phyloP scores from a whole-genome alignment of 2,113 vertebrate genomes.

The Melanostigma gelatinosum region DNA sequence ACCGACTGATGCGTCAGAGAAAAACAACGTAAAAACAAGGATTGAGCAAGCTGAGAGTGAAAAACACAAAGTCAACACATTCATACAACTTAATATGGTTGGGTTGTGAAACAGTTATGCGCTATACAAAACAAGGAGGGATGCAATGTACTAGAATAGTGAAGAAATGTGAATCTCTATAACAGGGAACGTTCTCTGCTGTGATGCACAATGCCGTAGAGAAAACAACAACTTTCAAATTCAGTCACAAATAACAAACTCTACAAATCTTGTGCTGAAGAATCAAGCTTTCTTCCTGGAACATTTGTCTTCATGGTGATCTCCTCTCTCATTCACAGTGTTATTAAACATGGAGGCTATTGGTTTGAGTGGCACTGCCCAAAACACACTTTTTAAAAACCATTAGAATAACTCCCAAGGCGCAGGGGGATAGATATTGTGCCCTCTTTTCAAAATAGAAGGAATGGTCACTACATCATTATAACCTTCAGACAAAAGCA shows the following conservation, averaged over 20 bases:
- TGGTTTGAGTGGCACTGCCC: constrained; percentile 12
- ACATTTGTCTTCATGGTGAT: constrained; percentile 51
- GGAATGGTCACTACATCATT: background rate
- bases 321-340: constrained; percentile 15
- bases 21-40: constrained; percentile 5
- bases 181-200: background rate
- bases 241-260: constrained; percentile 21
- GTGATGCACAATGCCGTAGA: background rate
- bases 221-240: background rate
- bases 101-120: background rate
- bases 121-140: background rate
- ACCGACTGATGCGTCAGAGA: constrained; percentile 21
- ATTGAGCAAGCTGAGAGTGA: constrained; percentile 4
- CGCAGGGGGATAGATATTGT: constrained; percentile 3
- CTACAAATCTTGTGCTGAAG: background rate
- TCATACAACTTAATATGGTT: background rate
- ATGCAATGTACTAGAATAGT: background rate
- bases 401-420: constrained; percentile 17
- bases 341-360: constrained; percentile 28
- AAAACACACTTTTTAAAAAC: constrained; percentile 36
- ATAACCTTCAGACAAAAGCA: constrained; percentile 14
- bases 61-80: constrained; percentile 8
- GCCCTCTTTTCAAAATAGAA: background rate
- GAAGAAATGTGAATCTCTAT: background rate
- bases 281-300: constrained; percentile 24